Conservation (phyloP, 1,140 invertebrate genomes). For the Drosophila auraria region DNA sequence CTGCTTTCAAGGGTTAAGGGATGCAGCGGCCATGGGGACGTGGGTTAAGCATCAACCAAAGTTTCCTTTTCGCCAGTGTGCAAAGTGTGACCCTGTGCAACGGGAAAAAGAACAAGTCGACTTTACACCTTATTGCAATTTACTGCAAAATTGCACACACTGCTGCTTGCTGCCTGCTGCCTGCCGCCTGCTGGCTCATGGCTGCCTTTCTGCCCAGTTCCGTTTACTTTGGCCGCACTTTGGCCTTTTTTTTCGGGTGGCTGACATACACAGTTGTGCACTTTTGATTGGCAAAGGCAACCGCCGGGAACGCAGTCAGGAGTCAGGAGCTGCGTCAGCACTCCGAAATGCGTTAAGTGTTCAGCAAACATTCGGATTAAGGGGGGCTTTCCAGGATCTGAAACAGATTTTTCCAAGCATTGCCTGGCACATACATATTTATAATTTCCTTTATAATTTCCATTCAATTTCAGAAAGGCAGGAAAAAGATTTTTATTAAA, state of each 20-base stretch:
- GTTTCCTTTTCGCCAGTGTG: slow-evolving; percentile 21
- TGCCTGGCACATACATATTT: not conserved
- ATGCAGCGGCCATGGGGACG: slow-evolving; percentile 4
- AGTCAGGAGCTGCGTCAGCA: slow-evolving; percentile 25
- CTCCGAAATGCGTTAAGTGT: slow-evolving; percentile 49
- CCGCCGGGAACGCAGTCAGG: slow-evolving; percentile 17
- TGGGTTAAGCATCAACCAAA: slow-evolving; percentile 26
- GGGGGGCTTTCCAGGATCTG: not conserved
- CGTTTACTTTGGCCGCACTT: slow-evolving; percentile 46
- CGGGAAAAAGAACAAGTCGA: slow-evolving; percentile 57
- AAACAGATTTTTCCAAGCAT: not conserved
- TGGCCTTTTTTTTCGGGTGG: slow-evolving; percentile 8
- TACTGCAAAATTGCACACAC: slow-evolving; percentile 72
- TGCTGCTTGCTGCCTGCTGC: slow-evolving; percentile 31
- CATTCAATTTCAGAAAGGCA: not conserved
- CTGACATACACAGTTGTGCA: slow-evolving; percentile 54
- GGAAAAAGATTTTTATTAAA: too few species aligned
- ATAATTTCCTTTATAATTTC: not conserved
- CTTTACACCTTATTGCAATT: slow-evolving; percentile 81
- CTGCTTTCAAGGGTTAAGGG: slow-evolving; percentile 20
- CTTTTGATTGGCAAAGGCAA: slow-evolving; percentile 60
- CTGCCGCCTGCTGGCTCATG: not conserved
- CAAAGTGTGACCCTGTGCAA: slow-evolving; percentile 26
- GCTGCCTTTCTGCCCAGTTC: slow-evolving; percentile 21
- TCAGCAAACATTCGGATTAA: slow-evolving; percentile 46